phyloP scores from a whole-genome alignment of 2,113 vertebrate genomes.

The Urocitellus parryii region DNA sequence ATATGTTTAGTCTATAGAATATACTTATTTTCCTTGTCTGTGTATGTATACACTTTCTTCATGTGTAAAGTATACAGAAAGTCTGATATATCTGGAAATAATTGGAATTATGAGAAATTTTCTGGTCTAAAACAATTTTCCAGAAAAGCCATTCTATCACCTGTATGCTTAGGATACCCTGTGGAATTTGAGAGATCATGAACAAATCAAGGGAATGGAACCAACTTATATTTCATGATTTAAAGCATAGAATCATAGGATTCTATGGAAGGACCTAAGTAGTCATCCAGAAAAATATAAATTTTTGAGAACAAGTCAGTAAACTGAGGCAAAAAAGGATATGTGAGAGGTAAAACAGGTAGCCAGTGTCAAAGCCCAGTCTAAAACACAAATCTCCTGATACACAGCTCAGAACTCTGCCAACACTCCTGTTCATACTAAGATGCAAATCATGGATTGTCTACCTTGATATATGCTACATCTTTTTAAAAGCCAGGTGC shows the following conservation, averaged over 20 bases:
- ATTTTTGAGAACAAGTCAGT: slow-evolving; percentile 39
- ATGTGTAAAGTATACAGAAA: neutral
- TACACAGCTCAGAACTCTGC: neutral
- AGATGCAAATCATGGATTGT: neutral
- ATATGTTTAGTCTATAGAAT: neutral
- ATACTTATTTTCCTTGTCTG: neutral
- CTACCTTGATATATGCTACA: neutral
- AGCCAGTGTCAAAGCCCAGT: neutral
- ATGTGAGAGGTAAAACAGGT: neutral
- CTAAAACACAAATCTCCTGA: neutral
- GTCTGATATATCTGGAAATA: neutral
- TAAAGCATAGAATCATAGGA: neutral
- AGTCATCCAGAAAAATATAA: neutral
- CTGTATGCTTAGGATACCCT: neutral
- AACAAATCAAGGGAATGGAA: slow-evolving; percentile 40
- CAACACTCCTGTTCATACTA: neutral
- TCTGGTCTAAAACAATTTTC: neutral
- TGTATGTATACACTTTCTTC: neutral
- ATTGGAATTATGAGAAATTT: neutral
- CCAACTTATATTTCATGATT: neutral
- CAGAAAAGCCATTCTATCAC: neutral
- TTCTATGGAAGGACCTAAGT: neutral
- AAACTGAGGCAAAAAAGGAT: slow-evolving; percentile 6
- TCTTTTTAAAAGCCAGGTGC: neutral
- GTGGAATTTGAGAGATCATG: neutral